phyloP scores from a whole-genome alignment of 2,113 vertebrate species.

The Daubentonia madagascariensis region DNA sequence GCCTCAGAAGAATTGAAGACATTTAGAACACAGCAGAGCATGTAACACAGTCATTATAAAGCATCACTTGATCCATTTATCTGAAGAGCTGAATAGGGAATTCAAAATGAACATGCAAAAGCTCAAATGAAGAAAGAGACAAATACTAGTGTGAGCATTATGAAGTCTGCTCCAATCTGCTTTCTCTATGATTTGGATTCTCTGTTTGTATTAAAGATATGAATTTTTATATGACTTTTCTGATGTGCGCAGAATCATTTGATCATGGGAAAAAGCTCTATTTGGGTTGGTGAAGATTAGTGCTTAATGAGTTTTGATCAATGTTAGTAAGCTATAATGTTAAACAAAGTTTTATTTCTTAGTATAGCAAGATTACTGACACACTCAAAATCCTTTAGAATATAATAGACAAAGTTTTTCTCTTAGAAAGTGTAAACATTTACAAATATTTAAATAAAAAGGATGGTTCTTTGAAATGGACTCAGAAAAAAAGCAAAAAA shows the following conservation, averaged over 20 bases:
- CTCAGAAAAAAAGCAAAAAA: neutral
- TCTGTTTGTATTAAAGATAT: slow-evolving; percentile 22
- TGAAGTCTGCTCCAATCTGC: neutral
- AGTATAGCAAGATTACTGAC: neutral
- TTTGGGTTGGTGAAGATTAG: neutral
- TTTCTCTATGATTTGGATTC: neutral
- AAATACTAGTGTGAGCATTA: neutral
- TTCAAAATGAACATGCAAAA: neutral
- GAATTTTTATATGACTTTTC: neutral
- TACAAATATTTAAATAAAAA: neutral
- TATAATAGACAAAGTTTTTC: neutral
- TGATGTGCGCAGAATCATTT: slow-evolving; percentile 4
- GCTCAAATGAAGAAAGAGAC: neutral
- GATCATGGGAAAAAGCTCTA: neutral
- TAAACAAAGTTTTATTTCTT: neutral
- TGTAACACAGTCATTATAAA: slow-evolving; percentile 64
- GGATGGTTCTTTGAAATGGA: neutral
- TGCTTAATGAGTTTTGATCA: neutral
- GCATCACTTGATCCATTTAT: slow-evolving; percentile 47
- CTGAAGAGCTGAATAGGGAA: slow-evolving; percentile 45
- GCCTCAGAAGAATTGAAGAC: slow-evolving; percentile 58
- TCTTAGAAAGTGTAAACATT: neutral
- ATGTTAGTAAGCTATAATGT: neutral
- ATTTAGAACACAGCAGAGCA: slow-evolving; percentile 74
- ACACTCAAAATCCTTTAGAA: neutral